A percentile compares a stretch with the other conserved stretches of the same genome.
These are phyloP conservation scores for Fabriciana adippe DNA, from an alignment of 2,888 invertebrate genomes.

Conservation along the genomic window DNA sequence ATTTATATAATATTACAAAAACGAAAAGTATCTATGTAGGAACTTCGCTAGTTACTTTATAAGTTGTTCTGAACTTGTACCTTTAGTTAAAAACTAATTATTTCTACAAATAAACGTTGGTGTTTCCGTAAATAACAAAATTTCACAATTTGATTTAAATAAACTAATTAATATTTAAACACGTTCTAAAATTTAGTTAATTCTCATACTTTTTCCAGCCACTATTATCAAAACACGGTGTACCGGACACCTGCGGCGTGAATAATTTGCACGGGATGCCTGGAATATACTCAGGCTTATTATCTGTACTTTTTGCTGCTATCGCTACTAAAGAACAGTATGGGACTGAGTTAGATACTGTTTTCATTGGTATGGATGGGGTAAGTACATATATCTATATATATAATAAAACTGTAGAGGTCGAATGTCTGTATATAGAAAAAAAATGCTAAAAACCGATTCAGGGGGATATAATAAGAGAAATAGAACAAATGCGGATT, in stretches of 20 bases:
- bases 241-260: slow-evolving; percentile 96
- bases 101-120: too few relatives aligned
- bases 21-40: too few relatives aligned
- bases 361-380: slow-evolving; percentile 56
- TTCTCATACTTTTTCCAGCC: slow-evolving; percentile 74
- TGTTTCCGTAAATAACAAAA: not conserved
- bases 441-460: too few relatives aligned
- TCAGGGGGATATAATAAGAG: too few relatives aligned
- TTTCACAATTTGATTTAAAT: not conserved
- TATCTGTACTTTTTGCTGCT: slow-evolving; percentile 88
- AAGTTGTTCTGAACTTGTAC: too few relatives aligned
- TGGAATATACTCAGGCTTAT: slow-evolving; percentile 91
- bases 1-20: too few relatives aligned
- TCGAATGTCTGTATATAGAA: too few relatives aligned
- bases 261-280: slow-evolving; percentile 99
- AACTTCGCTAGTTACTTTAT: too few relatives aligned
- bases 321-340: slow-evolving; percentile 86
- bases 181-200: not conserved
- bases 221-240: slow-evolving; percentile 78
- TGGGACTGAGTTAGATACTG: slow-evolving; percentile 66
- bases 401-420: too few relatives aligned
- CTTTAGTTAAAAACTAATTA: too few relatives aligned
- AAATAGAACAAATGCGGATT: too few relatives aligned
- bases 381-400: too few relatives aligned
- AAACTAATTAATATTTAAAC: not conserved